phyloP scores from a whole-genome alignment of 1,140 invertebrate species.

The Drosophila bipectinata region DNA sequence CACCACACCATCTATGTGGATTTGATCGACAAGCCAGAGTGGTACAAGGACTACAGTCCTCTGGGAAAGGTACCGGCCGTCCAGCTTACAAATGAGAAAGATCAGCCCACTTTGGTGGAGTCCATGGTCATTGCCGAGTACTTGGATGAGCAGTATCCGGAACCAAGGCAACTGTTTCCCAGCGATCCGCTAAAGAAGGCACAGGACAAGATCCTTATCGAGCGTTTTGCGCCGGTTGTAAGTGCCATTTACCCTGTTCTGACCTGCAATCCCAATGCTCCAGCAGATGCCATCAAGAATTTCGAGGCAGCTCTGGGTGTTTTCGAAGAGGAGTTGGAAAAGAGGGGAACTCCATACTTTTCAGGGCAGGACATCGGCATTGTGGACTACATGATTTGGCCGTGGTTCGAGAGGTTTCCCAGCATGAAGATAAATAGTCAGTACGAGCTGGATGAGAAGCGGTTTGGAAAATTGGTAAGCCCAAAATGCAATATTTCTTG shows the following conservation, averaged over 20 bases:
- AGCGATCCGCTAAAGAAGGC: constrained; percentile 90
- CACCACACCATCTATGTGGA: constrained; percentile 94
- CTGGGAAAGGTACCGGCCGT: constrained; percentile 92
- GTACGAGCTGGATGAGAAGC: constrained; percentile 66
- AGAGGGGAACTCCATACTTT: constrained; percentile 86
- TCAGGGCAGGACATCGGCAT: constrained; percentile 89
- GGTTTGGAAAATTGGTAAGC: constrained; percentile 65
- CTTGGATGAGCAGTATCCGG: constrained; percentile 91
- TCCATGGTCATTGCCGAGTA: constrained; percentile 93
- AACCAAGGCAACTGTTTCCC: constrained; percentile 87
- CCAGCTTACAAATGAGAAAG: constrained; percentile 87
- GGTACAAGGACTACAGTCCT: constrained; percentile 88
- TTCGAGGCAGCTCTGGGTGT: constrained; percentile 85
- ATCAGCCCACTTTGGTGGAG: constrained; percentile 88
- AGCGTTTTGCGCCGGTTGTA: constrained; percentile 85
- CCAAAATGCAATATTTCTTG: background rate
- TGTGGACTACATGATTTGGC: constrained; percentile 96
- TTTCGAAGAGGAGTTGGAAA: constrained; percentile 88
- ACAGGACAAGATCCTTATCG: constrained; percentile 91
- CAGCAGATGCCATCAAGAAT: constrained; percentile 58
- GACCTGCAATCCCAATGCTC: constrained; percentile 50
- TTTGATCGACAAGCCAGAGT: constrained; percentile 93
- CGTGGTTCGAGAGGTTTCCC: constrained; percentile 90
- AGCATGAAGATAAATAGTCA: constrained; percentile 58
- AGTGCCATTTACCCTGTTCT: constrained; percentile 69